Percentiles rank a stretch among this genome's conserved stretches.
These are phyloP conservation scores for Scopus umbretta DNA, from an alignment of 2,113 vertebrate species.

Conservation along the genomic window DNA sequence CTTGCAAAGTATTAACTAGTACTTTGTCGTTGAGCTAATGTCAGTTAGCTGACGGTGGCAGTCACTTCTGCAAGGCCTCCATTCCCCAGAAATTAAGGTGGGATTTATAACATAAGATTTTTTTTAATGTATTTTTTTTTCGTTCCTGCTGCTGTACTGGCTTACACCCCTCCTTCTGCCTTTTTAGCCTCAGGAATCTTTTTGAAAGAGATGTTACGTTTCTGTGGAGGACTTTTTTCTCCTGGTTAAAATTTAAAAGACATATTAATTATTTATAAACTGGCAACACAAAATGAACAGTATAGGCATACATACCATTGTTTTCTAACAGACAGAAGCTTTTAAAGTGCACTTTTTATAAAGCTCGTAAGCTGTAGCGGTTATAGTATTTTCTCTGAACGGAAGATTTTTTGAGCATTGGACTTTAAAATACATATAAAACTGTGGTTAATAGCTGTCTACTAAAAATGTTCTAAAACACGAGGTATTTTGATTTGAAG, in stretches of 20 bases:
- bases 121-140: neutral
- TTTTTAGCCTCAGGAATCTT: neutral
- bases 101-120: neutral
- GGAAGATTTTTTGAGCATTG: neutral
- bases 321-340: neutral
- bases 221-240: neutral
- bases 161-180: neutral
- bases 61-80: neutral
- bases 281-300: neutral
- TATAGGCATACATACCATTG: neutral
- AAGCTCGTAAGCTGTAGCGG: neutral
- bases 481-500: neutral
- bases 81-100: neutral
- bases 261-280: conserved; percentile 42
- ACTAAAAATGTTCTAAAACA: neutral
- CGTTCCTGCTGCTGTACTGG: neutral
- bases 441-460: neutral
- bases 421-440: neutral
- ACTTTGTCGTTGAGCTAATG: neutral
- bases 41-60: neutral
- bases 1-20: neutral
- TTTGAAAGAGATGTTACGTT: neutral
- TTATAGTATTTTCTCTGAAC: neutral
- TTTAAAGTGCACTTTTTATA: neutral
- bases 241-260: conserved; percentile 14